Percentiles rank a stretch among this genome's conserved stretches.
These are phyloP conservation scores for Tryphoninae sp. DNA, from an alignment of 2,888 invertebrate genomes.

Conservation along the genomic window DNA sequence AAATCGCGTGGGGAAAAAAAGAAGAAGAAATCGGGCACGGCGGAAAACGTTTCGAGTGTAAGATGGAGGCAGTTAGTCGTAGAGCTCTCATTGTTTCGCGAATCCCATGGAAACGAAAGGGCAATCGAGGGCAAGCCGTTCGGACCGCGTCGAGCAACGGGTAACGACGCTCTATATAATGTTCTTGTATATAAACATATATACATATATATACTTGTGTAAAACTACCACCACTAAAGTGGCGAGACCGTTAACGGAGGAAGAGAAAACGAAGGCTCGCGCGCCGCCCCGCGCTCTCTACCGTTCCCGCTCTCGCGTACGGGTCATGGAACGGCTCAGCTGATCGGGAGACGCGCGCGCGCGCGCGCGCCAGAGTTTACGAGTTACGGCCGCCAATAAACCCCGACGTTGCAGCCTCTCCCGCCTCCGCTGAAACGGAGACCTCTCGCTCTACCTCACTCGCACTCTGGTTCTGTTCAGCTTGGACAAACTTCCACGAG, in stretches of 20 bases:
- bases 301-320: conserved; percentile 62
- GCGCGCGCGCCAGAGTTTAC: conserved; percentile 77
- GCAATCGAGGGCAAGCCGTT: conserved; percentile 35
- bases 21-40: background rate
- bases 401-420: conserved; percentile 74
- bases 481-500: conserved; percentile 77
- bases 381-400: conserved; percentile 82
- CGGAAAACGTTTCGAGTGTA: conserved; percentile 36
- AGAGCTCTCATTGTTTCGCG: conserved; percentile 40
- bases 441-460: conserved; percentile 27
- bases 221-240: conserved; percentile 39
- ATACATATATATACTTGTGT: background rate
- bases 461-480: conserved; percentile 66
- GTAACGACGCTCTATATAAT: conserved; percentile 29
- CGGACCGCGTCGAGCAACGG: conserved; percentile 43
- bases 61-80: conserved; percentile 10
- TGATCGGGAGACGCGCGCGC: conserved; percentile 80
- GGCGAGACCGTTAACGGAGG: conserved; percentile 64
- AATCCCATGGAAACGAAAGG: conserved; percentile 46
- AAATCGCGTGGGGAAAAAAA: conserved; percentile 18
- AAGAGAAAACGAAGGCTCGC: conserved; percentile 63
- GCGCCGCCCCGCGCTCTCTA: background rate
- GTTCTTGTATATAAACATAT: background rate
- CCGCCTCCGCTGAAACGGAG: conserved; percentile 51
- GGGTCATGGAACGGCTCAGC: conserved; percentile 81